phyloP scores from a whole-genome alignment of 2,113 vertebrate species.

The Dicaeum eximium region DNA sequence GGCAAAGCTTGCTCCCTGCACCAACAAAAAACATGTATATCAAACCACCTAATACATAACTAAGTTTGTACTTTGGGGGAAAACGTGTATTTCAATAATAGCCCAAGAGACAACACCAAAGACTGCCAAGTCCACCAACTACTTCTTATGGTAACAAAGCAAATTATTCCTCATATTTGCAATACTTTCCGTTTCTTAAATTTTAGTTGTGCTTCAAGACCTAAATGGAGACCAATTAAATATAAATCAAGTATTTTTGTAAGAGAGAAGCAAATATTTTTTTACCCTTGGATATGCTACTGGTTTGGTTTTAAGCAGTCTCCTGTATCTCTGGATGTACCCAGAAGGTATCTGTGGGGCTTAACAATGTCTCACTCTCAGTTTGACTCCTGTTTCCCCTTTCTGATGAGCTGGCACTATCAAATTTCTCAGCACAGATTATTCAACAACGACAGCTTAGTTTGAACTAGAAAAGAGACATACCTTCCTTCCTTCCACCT shows the following conservation, averaged over 20 bases:
- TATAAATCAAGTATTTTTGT: background rate
- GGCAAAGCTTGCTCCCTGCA: constrained; percentile 92
- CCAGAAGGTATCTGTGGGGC: background rate
- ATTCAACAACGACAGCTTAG: background rate
- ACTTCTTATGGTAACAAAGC: background rate
- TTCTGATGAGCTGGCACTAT: background rate
- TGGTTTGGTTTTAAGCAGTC: background rate
- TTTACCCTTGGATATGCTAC: background rate
- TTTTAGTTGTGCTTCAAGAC: background rate
- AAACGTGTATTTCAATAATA: background rate
- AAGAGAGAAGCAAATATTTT: background rate
- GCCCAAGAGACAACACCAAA: background rate
- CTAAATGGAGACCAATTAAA: background rate
- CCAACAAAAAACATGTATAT: background rate
- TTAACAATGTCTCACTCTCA: background rate
- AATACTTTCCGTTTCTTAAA: background rate
- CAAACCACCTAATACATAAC: background rate
- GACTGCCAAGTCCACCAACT: background rate
- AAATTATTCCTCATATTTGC: background rate
- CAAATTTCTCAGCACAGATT: background rate
- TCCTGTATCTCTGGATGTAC: background rate
- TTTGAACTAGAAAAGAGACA: background rate
- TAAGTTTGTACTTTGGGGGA: background rate
- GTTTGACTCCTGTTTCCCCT: background rate
- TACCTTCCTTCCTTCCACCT: constrained; percentile 94